phyloP scores from a whole-genome alignment of 2,797 vertebrate species.

The Sphenopsis melanotis region DNA sequence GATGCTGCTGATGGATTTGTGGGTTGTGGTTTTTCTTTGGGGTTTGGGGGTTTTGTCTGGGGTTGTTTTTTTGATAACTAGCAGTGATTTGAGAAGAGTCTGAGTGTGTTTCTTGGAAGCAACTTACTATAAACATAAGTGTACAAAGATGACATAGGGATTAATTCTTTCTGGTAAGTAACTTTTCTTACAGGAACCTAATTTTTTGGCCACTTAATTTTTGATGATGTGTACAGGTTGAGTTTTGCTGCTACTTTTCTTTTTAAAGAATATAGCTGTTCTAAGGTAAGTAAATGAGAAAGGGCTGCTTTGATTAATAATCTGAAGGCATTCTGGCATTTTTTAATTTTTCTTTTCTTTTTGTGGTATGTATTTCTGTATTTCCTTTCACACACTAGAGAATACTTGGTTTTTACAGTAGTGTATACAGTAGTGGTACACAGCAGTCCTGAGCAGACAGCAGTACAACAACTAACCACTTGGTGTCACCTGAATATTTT shows the following conservation, averaged over 20 bases:
- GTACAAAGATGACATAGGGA: background rate
- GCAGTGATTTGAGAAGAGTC: background rate
- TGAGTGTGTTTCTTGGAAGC: background rate
- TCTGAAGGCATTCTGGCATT: background rate
- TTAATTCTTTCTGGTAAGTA: background rate
- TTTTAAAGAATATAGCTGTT: background rate
- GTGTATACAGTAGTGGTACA: background rate
- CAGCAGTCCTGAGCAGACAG: background rate
- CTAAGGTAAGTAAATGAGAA: background rate
- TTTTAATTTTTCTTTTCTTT: background rate
- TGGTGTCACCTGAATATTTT: constrained; percentile 42
- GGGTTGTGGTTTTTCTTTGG: background rate
- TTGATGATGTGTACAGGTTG: background rate
- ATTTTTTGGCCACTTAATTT: background rate
- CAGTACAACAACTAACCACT: constrained; percentile 45
- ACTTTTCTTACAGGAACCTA: background rate
- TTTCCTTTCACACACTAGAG: background rate
- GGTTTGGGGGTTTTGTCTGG: background rate
- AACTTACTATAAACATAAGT: background rate
- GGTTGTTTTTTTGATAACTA: background rate
- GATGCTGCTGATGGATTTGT: background rate
- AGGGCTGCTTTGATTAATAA: background rate
- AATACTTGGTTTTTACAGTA: background rate
- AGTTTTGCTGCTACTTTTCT: background rate
- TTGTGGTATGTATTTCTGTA: background rate